Evolutionary conservation across 2,888 invertebrate species (phyloP).

Genomic region (Campaea margaritaria): DNA sequence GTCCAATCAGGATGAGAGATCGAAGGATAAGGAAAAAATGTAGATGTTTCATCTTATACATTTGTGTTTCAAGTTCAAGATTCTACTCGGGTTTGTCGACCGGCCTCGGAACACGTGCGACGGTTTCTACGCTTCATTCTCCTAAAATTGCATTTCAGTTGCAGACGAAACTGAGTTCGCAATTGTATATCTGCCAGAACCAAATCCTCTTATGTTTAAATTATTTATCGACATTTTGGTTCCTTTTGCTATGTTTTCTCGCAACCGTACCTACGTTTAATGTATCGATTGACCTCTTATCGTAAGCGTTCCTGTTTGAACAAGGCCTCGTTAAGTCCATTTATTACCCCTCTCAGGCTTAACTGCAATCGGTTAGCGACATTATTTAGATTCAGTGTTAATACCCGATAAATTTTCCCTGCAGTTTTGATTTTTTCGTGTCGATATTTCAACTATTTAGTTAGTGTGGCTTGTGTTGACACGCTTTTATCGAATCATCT

Average conservation of each 20-base stretch:
- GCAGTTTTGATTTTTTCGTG: not conserved
- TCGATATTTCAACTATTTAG: no score
- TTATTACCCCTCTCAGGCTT: conserved; percentile 61
- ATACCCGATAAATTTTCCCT: not conserved
- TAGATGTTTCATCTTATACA: conserved; percentile 54
- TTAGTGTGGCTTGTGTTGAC: no score
- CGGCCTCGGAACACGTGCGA: conserved; percentile 58
- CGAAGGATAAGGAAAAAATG: conserved; percentile 50
- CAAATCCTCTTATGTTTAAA: conserved; percentile 10
- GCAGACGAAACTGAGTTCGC: conserved; percentile 30
- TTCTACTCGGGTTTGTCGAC: conserved; percentile 73
- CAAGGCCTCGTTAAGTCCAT: conserved; percentile 64
- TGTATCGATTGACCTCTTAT: conserved; percentile 70
- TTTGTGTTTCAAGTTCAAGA: conserved; percentile 81
- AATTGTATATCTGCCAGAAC: conserved; percentile 21
- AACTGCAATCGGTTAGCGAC: conserved; percentile 51
- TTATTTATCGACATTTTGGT: conserved; percentile 12
- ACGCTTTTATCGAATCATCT: no score
- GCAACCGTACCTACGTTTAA: conserved; percentile 45
- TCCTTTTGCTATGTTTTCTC: conserved; percentile 21
- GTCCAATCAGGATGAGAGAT: conserved; percentile 47
- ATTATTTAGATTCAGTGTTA: conserved; percentile 51
- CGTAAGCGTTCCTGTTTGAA: conserved; percentile 63
- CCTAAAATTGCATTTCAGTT: conserved; percentile 40
- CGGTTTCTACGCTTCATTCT: conserved; percentile 47